Evolutionary conservation across 2,888 invertebrate species (phyloP), one percentile per base, ranked within the genome.

Genomic region (Syritta pipiens): DNA sequence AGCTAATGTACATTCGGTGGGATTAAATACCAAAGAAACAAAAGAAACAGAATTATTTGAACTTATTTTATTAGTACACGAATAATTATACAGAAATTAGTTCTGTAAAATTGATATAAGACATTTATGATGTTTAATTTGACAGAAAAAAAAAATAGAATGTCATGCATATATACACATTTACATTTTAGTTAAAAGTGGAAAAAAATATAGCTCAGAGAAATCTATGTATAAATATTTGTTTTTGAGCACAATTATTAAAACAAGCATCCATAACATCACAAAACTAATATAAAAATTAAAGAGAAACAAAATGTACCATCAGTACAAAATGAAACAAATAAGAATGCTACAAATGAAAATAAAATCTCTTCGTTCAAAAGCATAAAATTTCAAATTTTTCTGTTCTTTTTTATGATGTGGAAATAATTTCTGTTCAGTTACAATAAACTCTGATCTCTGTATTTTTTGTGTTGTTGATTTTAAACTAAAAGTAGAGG

Each of bases 261-360:
- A 48, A 59, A 60, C 57, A 69, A 69, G 71, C 77, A 77, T 71
- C 55, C 77, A 72, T 65, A 77, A 77, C 77, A 77, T 77, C 77
- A 72, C 77, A 72, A 69, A 49, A 49, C 28, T 44, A 63, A 53
- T 48, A 3, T 57, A 53, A 53, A 26, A 20, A 67, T 49, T 14
- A 48, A 28, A 63, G 24, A 46, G 10, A 57, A 14, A 26, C 19
- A 51, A 72, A 40, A 44, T n/a, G 9, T 60, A 46, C 42, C 30
- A 4, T 30, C 40, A 40, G 24, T 24, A 24, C 20, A 44, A 17
- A 44, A 28, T 14, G 17, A 7, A 17, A 17, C 37, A 17, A 37
- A 9, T 42, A 42, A 20, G 51, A 14, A 49, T 62, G 26, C 26
- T 42, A 55, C 20, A 71, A 65, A 49, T 26, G 24, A 42, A 65